phyloP scores from a whole-genome alignment of 2,888 invertebrate genomes.

The Sinopyrophorus schimmeli region DNA sequence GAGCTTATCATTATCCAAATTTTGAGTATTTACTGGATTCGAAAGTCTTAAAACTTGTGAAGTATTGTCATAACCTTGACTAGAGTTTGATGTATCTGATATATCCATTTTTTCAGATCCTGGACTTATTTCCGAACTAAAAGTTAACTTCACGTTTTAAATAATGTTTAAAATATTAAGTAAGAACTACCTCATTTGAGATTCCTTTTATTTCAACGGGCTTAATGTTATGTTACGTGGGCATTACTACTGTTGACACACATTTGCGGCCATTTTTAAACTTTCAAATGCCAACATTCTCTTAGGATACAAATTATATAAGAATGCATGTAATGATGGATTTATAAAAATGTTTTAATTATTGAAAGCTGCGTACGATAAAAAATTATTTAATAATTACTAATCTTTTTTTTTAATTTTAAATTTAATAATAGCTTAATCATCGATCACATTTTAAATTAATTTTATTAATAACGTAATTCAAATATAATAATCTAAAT shows the following conservation, averaged over 20 bases:
- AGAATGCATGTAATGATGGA: no score
- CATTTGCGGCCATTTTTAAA: slow-evolving; percentile 9
- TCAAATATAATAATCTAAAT: no score
- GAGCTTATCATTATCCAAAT: slow-evolving; percentile 33
- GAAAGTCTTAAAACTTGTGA: slow-evolving; percentile 37
- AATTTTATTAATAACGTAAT: no score
- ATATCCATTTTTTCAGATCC: slow-evolving; percentile 44
- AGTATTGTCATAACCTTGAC: slow-evolving; percentile 30
- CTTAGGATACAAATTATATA: no score
- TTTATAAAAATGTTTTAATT: no score
- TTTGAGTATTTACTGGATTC: slow-evolving; percentile 28
- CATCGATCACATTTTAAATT: no score
- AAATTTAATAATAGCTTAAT: no score
- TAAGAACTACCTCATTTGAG: slow-evolving; percentile 22
- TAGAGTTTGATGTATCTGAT: slow-evolving; percentile 38
- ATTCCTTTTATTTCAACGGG: slow-evolving; percentile 11
- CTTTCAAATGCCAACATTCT: not conserved
- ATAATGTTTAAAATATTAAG: not conserved
- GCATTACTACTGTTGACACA: slow-evolving; percentile 16
- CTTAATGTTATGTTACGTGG: slow-evolving; percentile 7
- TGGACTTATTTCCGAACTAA: slow-evolving; percentile 17
- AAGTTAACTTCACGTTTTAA: no score
- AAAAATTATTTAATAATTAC: no score
- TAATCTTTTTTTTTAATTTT: no score
- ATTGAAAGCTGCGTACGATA: no score